phyloP scores from a whole-genome alignment of 2,888 invertebrate species.

The Scaptomyza flava region DNA sequence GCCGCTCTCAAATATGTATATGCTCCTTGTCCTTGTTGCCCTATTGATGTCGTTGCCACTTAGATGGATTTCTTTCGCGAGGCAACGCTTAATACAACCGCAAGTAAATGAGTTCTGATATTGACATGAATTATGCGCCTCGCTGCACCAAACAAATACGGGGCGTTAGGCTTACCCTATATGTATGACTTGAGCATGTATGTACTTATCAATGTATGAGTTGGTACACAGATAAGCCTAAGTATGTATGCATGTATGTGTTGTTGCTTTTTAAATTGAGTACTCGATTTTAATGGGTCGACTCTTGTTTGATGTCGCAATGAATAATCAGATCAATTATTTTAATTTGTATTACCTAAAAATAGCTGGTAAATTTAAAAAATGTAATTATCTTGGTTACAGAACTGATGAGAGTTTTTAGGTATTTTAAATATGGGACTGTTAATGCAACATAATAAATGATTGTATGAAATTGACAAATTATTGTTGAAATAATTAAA shows the following conservation, averaged over 20 bases:
- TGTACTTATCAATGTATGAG: conserved; percentile 1
- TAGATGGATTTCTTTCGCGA: conserved; percentile 52
- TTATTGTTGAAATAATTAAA: too few relatives aligned
- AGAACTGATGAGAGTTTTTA: neutral
- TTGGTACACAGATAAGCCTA: conserved; percentile 7
- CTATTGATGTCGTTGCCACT: conserved; percentile 49
- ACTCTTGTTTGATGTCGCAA: conserved; percentile 40
- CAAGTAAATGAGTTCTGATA: conserved; percentile 75
- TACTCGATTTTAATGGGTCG: conserved; percentile 50
- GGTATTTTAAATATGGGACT: neutral
- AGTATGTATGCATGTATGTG: conserved; percentile 15
- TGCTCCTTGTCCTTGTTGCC: neutral
- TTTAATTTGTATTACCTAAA: neutral
- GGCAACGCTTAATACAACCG: conserved; percentile 58
- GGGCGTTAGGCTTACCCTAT: conserved; percentile 24
- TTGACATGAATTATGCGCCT: conserved; percentile 73
- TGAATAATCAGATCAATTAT: conserved; percentile 37
- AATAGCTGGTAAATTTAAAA: neutral
- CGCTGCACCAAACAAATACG: conserved; percentile 59
- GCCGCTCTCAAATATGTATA: conserved; percentile 29
- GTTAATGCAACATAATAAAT: too few relatives aligned
- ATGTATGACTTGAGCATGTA: conserved; percentile 3
- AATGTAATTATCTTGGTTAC: neutral
- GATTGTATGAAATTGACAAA: too few relatives aligned
- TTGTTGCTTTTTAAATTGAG: conserved; percentile 42